Conservation (phyloP, 2,888 invertebrate genomes). For the Drosophila tripunctata region DNA sequence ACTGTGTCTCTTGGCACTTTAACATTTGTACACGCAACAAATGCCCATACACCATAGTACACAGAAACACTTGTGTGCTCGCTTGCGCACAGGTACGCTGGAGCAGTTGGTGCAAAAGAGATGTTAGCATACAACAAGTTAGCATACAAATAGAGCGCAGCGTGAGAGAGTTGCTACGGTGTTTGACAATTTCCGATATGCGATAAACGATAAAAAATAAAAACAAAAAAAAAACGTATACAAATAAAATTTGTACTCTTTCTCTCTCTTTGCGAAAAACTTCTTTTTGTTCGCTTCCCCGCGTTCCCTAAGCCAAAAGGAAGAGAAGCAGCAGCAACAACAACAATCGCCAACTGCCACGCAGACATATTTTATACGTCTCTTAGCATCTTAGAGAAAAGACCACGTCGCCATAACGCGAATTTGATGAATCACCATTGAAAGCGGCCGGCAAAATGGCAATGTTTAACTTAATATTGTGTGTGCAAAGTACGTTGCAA, state of each 20-base stretch:
- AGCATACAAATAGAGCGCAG: slow-evolving; percentile 6
- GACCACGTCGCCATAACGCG: slow-evolving; percentile 68
- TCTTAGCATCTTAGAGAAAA: slow-evolving; percentile 53
- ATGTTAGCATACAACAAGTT: slow-evolving; percentile 28
- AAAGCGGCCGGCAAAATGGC: slow-evolving; percentile 55
- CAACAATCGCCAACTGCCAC: slow-evolving; percentile 67
- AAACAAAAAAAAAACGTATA: slow-evolving; percentile 49
- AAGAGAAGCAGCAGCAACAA: slow-evolving; percentile 43
- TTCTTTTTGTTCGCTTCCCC: slow-evolving; percentile 37
- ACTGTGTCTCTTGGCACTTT: slow-evolving; percentile 42
- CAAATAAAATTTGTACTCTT: slow-evolving; percentile 43
- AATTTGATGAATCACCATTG: slow-evolving; percentile 63
- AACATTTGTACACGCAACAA: slow-evolving; percentile 59
- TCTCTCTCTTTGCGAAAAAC: slow-evolving; percentile 31
- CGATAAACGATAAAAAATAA: slow-evolving; percentile 60
- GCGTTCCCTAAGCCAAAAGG: slow-evolving; percentile 27
- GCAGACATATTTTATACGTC: slow-evolving; percentile 69
- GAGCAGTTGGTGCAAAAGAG: slow-evolving; percentile 31
- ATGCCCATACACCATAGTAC: too few relatives aligned
- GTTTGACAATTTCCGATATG: slow-evolving; percentile 41
- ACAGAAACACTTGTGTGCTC: slow-evolving; percentile 30
- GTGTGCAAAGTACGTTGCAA: slow-evolving; percentile 27
- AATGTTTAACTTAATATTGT: slow-evolving; percentile 16
- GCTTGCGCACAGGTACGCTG: slow-evolving; percentile 52
- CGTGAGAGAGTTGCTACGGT: slow-evolving; percentile 22